phyloP scores from a whole-genome alignment of 2,797 vertebrate species.

The Eleutherodactylus coqui region DNA sequence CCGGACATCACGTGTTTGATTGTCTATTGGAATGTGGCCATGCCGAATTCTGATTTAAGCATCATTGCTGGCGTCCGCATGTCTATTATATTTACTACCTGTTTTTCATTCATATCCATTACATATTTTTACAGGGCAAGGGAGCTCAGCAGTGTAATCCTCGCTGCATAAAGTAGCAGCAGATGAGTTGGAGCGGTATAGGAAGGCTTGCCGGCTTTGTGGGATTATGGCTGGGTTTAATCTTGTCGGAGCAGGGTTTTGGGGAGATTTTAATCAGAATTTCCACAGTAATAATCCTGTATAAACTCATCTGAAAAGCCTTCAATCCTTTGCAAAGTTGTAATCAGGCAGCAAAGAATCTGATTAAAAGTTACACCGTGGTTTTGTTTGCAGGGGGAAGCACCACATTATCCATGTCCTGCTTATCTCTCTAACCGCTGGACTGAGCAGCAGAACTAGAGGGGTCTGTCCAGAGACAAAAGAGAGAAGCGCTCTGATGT shows the following conservation, averaged over 20 bases:
- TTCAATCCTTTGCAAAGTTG: slow-evolving; percentile 70
- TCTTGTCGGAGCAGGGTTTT: slow-evolving; percentile 71
- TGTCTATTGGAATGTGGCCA: background rate
- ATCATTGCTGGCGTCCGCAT: background rate
- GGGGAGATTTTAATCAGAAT: slow-evolving; percentile 80
- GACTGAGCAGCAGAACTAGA: background rate
- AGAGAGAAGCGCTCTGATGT: background rate
- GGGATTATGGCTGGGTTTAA: slow-evolving; percentile 76
- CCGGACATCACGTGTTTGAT: background rate
- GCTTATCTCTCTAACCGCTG: slow-evolving; percentile 37
- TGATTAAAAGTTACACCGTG: slow-evolving; percentile 55
- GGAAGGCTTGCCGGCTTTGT: slow-evolving; percentile 71
- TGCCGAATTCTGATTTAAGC: background rate
- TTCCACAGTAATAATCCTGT: slow-evolving; percentile 79
- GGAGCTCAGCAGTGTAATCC: slow-evolving; percentile 72
- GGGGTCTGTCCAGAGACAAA: background rate
- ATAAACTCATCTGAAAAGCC: slow-evolving; percentile 72
- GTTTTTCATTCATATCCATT: slow-evolving; percentile 58
- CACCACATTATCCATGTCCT: slow-evolving; percentile 52
- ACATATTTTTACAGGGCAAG: slow-evolving; percentile 60
- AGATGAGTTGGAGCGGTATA: slow-evolving; percentile 75
- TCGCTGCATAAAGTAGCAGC: slow-evolving; percentile 74
- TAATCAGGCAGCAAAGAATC: slow-evolving; percentile 66
- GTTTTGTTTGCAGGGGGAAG: slow-evolving; percentile 49
- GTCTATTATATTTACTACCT: slow-evolving; percentile 33